These are phyloP conservation scores for Sipunculus nudus DNA, from an alignment of 2,888 invertebrate genomes.

Conservation along the genomic window DNA sequence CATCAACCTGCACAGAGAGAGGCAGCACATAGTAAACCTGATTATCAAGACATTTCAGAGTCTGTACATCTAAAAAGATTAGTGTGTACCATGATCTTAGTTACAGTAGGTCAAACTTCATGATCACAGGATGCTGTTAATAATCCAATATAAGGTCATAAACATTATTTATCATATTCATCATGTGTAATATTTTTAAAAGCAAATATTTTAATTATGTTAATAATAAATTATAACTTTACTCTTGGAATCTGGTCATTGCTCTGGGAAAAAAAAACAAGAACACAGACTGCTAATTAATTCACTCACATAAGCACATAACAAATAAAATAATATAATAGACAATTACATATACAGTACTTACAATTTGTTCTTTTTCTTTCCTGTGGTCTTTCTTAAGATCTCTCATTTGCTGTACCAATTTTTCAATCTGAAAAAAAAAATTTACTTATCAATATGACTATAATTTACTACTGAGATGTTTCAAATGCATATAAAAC, in stretches of 20 bases:
- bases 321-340: background rate
- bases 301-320: background rate
- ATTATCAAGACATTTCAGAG: background rate
- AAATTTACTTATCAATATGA: no score
- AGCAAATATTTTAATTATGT: no score
- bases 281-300: background rate
- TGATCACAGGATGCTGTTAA: no score
- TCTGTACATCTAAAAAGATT: background rate
- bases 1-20: slow-evolving; percentile 41
- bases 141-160: no score
- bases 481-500: no score
- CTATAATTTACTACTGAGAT: no score
- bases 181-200: no score
- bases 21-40: background rate
- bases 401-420: slow-evolving; percentile 58
- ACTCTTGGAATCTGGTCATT: no score
- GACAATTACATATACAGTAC: slow-evolving; percentile 6
- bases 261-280: background rate
- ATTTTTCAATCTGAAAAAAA: slow-evolving; percentile 52
- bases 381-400: slow-evolving; percentile 56
- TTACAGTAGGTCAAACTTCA: background rate
- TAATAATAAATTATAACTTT: no score
- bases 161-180: no score
- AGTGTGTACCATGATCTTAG: background rate
- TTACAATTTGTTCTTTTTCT: slow-evolving; percentile 59